These are phyloP conservation scores for Drosophila biarmipes DNA, from an alignment of 1,140 invertebrate species.

Conservation along the genomic window DNA sequence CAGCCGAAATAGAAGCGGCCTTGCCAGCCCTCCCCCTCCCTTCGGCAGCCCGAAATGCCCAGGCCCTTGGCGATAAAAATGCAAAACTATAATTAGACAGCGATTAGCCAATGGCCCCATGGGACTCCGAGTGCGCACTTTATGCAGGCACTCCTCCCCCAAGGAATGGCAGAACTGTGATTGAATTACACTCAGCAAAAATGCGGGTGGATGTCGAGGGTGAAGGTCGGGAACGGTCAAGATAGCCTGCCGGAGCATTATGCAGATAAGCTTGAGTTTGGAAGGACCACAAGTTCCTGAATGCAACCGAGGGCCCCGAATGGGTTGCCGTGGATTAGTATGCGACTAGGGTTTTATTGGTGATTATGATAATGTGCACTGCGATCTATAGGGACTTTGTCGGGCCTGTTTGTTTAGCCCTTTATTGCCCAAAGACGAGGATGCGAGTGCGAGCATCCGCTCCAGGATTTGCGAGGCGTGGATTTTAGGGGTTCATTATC, in stretches of 20 bases:
- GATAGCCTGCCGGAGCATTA: slow-evolving; percentile 38
- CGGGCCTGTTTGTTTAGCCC: slow-evolving; percentile 46
- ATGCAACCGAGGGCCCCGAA: slow-evolving; percentile 32
- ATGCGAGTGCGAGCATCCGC: slow-evolving; percentile 20
- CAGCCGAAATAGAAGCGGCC: slow-evolving; percentile 43
- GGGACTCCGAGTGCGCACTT: slow-evolving; percentile 70
- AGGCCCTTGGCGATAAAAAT: slow-evolving; percentile 58
- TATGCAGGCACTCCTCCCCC: slow-evolving; percentile 54
- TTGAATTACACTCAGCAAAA: slow-evolving; percentile 62
- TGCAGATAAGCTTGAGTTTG: slow-evolving; percentile 41
- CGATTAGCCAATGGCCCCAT: slow-evolving; percentile 63
- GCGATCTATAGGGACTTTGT: slow-evolving; percentile 52
- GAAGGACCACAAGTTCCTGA: slow-evolving; percentile 7
- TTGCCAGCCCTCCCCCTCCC: slow-evolving; percentile 13
- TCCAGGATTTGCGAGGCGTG: slow-evolving; percentile 69
- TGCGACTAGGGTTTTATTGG: slow-evolving; percentile 66
- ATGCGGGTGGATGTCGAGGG: slow-evolving; percentile 53
- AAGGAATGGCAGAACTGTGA: slow-evolving; percentile 13
- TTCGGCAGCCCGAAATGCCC: background rate
- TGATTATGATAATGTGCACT: slow-evolving; percentile 73
- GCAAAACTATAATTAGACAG: slow-evolving; percentile 75
- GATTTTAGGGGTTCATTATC: slow-evolving; percentile 81
- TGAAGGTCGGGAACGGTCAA: slow-evolving; percentile 31
- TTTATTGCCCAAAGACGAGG: slow-evolving; percentile 44
- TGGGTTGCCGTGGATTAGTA: slow-evolving; percentile 21